These are phyloP conservation scores for Mola mola DNA, from an alignment of 2,113 vertebrate genomes.

Conservation along the genomic window DNA sequence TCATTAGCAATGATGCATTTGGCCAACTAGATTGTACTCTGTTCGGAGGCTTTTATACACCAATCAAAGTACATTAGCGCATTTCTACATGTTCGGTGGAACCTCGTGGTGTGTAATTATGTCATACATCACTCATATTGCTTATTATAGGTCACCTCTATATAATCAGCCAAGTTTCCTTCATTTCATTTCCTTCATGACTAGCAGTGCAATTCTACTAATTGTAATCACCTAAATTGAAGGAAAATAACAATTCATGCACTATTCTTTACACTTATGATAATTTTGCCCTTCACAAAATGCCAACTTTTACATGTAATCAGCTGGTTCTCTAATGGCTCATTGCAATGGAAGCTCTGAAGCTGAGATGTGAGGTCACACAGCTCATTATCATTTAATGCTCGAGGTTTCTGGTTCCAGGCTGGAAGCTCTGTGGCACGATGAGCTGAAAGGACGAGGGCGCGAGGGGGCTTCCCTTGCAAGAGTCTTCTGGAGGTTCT, in stretches of 20 bases:
- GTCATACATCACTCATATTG: slow-evolving; percentile 33
- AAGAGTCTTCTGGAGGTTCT: slow-evolving; percentile 84
- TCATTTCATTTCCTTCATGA: slow-evolving; percentile 16
- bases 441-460: slow-evolving; percentile 79
- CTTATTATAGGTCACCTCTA: slow-evolving; percentile 62
- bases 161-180: slow-evolving; percentile 22
- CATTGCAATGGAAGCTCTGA: neutral
- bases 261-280: slow-evolving; percentile 16
- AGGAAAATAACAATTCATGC: slow-evolving; percentile 1
- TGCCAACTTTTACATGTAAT: slow-evolving; percentile 4
- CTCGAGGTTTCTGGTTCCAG: slow-evolving; percentile 57
- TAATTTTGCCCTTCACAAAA: slow-evolving; percentile 34
- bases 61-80: slow-evolving; percentile 52
- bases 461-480: slow-evolving; percentile 78
- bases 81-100: slow-evolving; percentile 52
- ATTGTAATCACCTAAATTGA: slow-evolving; percentile 34
- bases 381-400: neutral
- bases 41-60: slow-evolving; percentile 56
- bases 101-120: slow-evolving; percentile 40
- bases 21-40: slow-evolving; percentile 62
- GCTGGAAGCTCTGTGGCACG: slow-evolving; percentile 82
- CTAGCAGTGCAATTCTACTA: too few relatives aligned
- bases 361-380: neutral
- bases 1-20: slow-evolving; percentile 71
- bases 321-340: neutral